Evolutionary conservation across 2,888 invertebrate genomes (phyloP).

Genomic region (Drosophila nr. perissopoda): DNA sequence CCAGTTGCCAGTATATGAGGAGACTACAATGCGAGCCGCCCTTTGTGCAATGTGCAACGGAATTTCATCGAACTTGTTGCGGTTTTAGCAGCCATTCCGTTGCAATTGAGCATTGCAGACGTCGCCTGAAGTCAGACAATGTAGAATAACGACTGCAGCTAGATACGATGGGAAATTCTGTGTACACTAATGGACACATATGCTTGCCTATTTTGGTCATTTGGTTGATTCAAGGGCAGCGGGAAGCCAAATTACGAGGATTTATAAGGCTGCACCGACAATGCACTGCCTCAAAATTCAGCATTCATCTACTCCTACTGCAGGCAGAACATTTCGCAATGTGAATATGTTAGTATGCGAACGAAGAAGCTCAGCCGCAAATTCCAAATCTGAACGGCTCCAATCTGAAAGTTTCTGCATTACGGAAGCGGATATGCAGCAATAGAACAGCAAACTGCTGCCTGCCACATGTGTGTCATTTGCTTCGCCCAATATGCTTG

Average conservation of each 20-base stretch:
- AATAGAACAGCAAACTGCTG: slow-evolving; percentile 9
- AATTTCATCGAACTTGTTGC: slow-evolving; percentile 44
- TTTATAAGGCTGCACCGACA: slow-evolving; percentile 46
- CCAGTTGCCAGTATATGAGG: slow-evolving; percentile 11
- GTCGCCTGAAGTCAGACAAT: slow-evolving; percentile 49
- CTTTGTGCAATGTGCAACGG: slow-evolving; percentile 22
- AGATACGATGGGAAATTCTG: slow-evolving; percentile 32
- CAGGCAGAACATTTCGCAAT: slow-evolving; percentile 24
- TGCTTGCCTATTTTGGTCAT: slow-evolving; percentile 29
- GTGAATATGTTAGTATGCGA: slow-evolving; percentile 20
- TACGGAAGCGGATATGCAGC: slow-evolving; percentile 50
- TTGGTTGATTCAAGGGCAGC: slow-evolving; percentile 20
- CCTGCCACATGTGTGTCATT: neutral
- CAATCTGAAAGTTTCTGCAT: slow-evolving; percentile 43
- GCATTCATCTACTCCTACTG: slow-evolving; percentile 36
- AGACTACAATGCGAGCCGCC: slow-evolving; percentile 7
- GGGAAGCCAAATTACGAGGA: slow-evolving; percentile 20
- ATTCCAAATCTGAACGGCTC: slow-evolving; percentile 5
- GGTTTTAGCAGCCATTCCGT: slow-evolving; percentile 23
- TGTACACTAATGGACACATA: slow-evolving; percentile 54
- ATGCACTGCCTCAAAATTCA: slow-evolving; percentile 21
- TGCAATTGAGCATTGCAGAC: slow-evolving; percentile 51
- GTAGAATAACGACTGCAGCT: slow-evolving; percentile 49
- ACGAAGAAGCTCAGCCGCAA: slow-evolving; percentile 14
- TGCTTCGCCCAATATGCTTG: slow-evolving; percentile 34